Evolutionary conservation across 2,888 invertebrate genomes (phyloP), one percentile per base, ranked within the genome.

Genomic region (Mythimna lalbum): DNA sequence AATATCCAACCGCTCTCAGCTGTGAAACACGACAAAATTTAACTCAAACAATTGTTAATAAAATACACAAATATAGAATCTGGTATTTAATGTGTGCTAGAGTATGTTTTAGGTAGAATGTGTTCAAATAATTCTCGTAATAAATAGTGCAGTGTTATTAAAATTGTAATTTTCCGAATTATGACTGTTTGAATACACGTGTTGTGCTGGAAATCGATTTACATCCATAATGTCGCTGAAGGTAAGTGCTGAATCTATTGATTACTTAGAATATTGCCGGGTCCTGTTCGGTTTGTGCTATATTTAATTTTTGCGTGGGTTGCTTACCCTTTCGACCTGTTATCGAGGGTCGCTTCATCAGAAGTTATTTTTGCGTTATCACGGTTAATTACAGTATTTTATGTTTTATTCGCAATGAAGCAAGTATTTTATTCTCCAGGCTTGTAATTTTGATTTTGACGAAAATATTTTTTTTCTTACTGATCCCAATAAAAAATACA

Each of bases 191-290:
- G 81, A 85, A 75, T 88, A 83, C 86, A 88, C 87, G 86, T 89
- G 86, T 57, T 21, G 86, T 86, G 83, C 86, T 86, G 83, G 87
- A 90, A 89, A 92, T 90, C 88, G 86, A 91, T 88, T 88, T 76
- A 78, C 70, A 88, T 82, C 79, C 80, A 91, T 80, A 84, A 94
- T 94, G 94, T 94, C 94, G 66, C 76, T 94, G 75, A 94, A 94
- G 93, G 94, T 94, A 81, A 90, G 93, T 88, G 39, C 36, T 69
- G 53, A 17, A 68, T 56, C n/a, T 85, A 82, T 76, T 72, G 64
- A 75, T 85, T 81, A 63, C 52, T 43, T 59, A 52, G 75, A 55
- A 59, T 72, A 69, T 70, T 71, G 17, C 33, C 23, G 33, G 39
- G 21, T 43, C 43, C 14, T 47, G 39, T 50, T 53, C 17, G n/a